phyloP scores from a whole-genome alignment of 2,797 vertebrate species.

The Atherinosoma microstoma region DNA sequence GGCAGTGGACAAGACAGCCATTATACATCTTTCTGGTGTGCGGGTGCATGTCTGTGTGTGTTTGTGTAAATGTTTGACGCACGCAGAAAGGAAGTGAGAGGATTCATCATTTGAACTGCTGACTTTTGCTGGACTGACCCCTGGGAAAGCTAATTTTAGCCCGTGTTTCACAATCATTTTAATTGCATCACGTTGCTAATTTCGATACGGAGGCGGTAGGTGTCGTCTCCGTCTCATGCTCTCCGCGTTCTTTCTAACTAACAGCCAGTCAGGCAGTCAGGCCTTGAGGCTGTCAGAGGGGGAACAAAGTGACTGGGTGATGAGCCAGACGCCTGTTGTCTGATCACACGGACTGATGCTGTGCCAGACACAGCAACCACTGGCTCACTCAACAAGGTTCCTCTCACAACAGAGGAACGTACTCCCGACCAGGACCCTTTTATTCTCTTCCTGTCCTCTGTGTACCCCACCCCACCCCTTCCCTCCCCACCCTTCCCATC shows the following conservation, averaged over 20 bases:
- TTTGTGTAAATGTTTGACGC: slow-evolving; percentile 34
- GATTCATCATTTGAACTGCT: slow-evolving; percentile 64
- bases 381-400: slow-evolving; percentile 75
- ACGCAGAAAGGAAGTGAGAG: slow-evolving; percentile 21
- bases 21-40: slow-evolving; percentile 59
- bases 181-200: slow-evolving; percentile 70
- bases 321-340: slow-evolving; percentile 75
- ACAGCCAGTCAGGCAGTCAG: slow-evolving; percentile 71
- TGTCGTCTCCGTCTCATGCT: slow-evolving; percentile 37
- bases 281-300: slow-evolving; percentile 79
- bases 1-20: slow-evolving; percentile 62
- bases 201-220: slow-evolving; percentile 56
- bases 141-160: slow-evolving; percentile 69
- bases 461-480: not conserved
- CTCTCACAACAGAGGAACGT: slow-evolving; percentile 67
- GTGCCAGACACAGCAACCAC: slow-evolving; percentile 75
- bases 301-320: slow-evolving; percentile 81
- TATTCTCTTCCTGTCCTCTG: slow-evolving; percentile 39
- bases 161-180: slow-evolving; percentile 54
- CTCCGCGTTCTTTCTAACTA: slow-evolving; percentile 53
- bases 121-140: slow-evolving; percentile 61
- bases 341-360: slow-evolving; percentile 80
- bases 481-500: not conserved
- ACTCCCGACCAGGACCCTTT: slow-evolving; percentile 61
- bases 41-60: slow-evolving; percentile 24